Percentiles rank a stretch among this genome's conserved stretches.
Conservation (phyloP, 2,888 invertebrate genomes). For the Adela reaumurella region DNA sequence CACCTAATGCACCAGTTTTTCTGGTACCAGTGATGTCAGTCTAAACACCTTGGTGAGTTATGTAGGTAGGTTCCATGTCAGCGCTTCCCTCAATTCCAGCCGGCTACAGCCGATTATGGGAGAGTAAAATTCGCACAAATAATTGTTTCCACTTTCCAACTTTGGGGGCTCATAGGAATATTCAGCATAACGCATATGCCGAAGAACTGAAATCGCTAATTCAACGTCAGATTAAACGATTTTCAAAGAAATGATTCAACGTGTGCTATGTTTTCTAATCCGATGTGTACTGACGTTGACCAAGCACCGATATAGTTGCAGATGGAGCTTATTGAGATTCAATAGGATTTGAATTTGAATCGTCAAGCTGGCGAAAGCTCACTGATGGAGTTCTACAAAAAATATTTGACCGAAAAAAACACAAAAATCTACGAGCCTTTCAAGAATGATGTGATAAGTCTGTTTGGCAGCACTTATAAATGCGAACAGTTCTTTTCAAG, state of each 20-base stretch:
- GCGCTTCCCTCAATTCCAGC: no score
- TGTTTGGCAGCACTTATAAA: no score
- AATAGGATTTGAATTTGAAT: not conserved
- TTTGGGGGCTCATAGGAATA: no score
- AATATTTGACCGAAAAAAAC: not conserved
- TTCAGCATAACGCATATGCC: not conserved
- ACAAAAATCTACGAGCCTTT: not conserved
- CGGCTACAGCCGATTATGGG: no score
- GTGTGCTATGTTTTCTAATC: not conserved
- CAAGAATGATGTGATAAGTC: not conserved
- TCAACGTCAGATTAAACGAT: conserved; percentile 10
- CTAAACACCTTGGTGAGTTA: no score
- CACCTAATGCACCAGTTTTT: no score
- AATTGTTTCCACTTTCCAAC: not conserved
- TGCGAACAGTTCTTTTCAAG: not conserved
- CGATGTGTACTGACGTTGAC: not conserved
- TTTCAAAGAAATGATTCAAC: not conserved
- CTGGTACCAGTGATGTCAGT: no score
- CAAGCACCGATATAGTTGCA: not conserved
- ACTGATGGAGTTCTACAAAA: not conserved
- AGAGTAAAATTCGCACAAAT: not conserved
- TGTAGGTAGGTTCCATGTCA: no score
- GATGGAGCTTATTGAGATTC: not conserved
- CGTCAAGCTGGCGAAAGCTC: not conserved
- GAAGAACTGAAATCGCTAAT: conserved; percentile 7